Conservation (phyloP, 64 coral and sea anemone species). For the Montipora sp. region DNA sequence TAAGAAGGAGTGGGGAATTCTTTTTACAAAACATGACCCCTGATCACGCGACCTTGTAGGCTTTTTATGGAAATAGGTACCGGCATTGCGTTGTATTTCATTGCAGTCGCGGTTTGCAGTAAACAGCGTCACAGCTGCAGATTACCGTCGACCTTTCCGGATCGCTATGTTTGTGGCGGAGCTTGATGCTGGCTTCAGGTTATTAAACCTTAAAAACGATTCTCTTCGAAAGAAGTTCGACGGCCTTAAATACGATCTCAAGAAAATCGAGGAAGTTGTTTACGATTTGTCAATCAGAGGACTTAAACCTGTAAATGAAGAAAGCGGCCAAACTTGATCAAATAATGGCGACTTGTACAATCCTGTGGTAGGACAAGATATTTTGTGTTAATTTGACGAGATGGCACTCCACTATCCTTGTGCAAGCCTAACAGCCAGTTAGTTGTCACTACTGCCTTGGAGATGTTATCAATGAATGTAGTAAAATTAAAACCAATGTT, state of each 20-base stretch:
- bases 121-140: conserved; percentile 90
- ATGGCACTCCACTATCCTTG: no score
- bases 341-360: not conserved
- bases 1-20: no score
- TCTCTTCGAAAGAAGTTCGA: conserved; percentile 95
- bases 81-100: not conserved
- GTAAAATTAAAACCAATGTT: no score
- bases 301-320: conserved; percentile 61
- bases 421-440: no score
- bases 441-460: no score
- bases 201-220: conserved; percentile 98
- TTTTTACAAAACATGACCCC: no score
- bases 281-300: conserved; percentile 95
- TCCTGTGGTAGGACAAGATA: no score
- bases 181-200: conserved; percentile 90
- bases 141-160: conserved; percentile 81
- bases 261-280: conserved; percentile 98
- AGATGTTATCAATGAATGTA: no score
- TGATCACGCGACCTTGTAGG: no score
- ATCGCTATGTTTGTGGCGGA: conserved; percentile 91
- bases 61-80: no score
- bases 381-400: no score
- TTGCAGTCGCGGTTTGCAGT: conserved; percentile 93
- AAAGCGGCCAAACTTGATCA: not conserved
- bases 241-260: conserved; percentile 97